Conservation (phyloP, 2,888 invertebrate genomes). For the Teleogryllus oceanicus region DNA sequence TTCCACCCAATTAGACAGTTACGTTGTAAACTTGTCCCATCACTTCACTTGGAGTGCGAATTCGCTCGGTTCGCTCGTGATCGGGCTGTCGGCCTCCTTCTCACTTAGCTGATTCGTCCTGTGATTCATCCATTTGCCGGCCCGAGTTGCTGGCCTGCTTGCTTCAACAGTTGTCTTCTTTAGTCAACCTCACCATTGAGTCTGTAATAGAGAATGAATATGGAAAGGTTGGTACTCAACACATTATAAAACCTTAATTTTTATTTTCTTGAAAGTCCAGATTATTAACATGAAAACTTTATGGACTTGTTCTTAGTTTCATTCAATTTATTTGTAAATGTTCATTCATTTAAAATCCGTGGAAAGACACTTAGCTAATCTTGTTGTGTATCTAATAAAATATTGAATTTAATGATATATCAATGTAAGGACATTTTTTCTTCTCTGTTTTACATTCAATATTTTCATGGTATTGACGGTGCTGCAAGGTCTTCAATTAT, state of each 20-base stretch:
- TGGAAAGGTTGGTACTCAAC: conserved; percentile 33
- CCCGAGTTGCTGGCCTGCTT: conserved; percentile 30
- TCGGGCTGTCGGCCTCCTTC: conserved; percentile 31
- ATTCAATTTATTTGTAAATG: too few relatives aligned
- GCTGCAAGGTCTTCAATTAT: neutral
- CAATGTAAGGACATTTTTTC: neutral
- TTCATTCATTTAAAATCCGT: too few relatives aligned
- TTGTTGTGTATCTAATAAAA: too few relatives aligned
- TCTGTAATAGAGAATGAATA: conserved; percentile 28
- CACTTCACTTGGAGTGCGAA: conserved; percentile 34
- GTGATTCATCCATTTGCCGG: conserved; percentile 33
- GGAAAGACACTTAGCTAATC: too few relatives aligned
- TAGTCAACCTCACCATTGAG: conserved; percentile 30
- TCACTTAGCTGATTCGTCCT: conserved; percentile 32
- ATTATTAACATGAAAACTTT: too few relatives aligned
- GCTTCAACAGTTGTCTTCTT: conserved; percentile 32
- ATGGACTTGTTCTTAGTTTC: too few relatives aligned
- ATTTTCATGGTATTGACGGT: too few relatives aligned
- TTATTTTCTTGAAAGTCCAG: neutral
- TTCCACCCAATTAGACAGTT: conserved; percentile 38
- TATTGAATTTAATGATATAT: neutral
- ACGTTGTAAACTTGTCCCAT: conserved; percentile 36
- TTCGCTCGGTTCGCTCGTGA: conserved; percentile 31
- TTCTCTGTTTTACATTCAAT: too few relatives aligned
- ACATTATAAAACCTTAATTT: conserved; percentile 24